Base-by-base conservation (phyloP, 2,113 vertebrate genomes). In the Tetrax tetrax region DNA sequence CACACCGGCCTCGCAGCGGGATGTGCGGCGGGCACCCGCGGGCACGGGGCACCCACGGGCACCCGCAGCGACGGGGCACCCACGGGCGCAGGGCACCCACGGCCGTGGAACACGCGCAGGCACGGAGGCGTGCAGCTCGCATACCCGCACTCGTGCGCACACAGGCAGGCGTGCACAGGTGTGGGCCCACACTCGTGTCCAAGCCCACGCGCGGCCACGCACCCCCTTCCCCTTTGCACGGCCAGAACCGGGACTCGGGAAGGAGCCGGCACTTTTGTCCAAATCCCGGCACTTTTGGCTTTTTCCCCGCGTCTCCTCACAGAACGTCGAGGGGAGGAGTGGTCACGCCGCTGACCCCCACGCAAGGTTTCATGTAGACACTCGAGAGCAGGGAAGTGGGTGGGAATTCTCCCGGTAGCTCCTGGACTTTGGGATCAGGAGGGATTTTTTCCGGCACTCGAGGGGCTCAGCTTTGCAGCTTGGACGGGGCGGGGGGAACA, bases 301-400 rank as follows among this genome's bases (percentile, higher is more conserved):
- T 9, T 53, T 65, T 59, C 38, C 7, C 38, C 6, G 4, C 6
- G 29, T 12, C 27, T 47, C 71, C 37, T 48, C 4, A 14, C n/a
- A 12, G 82, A 9, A 59, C 27, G 29, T 0, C 33, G 77, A 10
- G 27, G 10, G 0, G 24, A 54, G 63, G 83, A 38, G 45, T 3
- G 5, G 54, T 12, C 57, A 3, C 5, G 4, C 57, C 29, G 68
- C 70, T 33, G 1, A 15, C 68, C 43, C 43, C 56, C 10, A 1
- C 6, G 1, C 25, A 3, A 63, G 56, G 1, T 45, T 74, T 31
- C 75, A 3, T 65, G 69, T 2, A 2, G 54, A 4, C 13, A 1
- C 31, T 19, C 0, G 4, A 12, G 70, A 69, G 66, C 60, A 41
- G 65, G 68, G 54, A 27, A 54, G 13, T 1, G 68, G 37, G 79